These are phyloP conservation scores for Crotophaga sulcirostris DNA, from an alignment of 2,113 vertebrate species.

Conservation along the genomic window DNA sequence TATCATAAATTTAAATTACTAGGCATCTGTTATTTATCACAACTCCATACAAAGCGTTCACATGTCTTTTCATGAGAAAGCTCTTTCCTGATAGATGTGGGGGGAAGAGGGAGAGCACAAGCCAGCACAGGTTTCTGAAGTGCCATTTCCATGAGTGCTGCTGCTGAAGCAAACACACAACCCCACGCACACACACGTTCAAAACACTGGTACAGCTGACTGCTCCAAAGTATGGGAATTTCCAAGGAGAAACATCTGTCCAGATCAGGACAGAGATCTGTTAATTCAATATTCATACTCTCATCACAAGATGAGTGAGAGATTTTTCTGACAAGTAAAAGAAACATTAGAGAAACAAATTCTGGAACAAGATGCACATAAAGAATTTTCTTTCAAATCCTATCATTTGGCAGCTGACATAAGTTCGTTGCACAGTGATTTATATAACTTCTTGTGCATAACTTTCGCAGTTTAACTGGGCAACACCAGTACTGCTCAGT, in stretches of 20 bases:
- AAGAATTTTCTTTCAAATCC: neutral
- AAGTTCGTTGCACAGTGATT: neutral
- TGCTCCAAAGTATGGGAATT: neutral
- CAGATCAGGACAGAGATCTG: neutral
- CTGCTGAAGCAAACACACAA: neutral
- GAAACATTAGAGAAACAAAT: neutral
- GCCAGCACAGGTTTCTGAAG: neutral
- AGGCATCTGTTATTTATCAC: constrained; percentile 20
- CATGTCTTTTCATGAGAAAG: neutral
- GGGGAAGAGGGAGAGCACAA: neutral
- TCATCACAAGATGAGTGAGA: neutral
- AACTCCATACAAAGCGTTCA: neutral
- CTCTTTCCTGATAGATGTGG: neutral
- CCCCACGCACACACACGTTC: neutral
- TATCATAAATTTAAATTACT: constrained; percentile 21
- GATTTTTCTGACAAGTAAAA: neutral
- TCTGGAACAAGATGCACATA: neutral
- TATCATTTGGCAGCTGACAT: neutral
- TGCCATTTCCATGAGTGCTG: neutral
- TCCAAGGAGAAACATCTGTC: neutral
- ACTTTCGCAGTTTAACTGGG: neutral
- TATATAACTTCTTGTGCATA: neutral
- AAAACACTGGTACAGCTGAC: neutral
- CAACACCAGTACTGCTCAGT: neutral
- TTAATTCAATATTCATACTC: neutral